A percentile compares a stretch with the other conserved stretches of the same genome.
Evolutionary conservation across 2,797 vertebrate species (phyloP).

Genomic region (Adrianichthys oophorus): DNA sequence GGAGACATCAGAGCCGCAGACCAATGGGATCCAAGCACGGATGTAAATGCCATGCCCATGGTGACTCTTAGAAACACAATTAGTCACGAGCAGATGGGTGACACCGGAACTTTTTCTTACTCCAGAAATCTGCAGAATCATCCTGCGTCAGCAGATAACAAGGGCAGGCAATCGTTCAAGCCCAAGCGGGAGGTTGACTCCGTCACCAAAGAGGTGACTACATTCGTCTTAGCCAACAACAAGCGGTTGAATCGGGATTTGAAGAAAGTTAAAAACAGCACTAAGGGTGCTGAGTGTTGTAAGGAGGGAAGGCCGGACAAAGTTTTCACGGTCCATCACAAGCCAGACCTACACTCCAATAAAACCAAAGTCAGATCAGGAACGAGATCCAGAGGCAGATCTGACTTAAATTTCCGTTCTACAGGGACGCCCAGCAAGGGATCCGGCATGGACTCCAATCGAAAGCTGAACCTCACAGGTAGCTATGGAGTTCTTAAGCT

Average conservation of each 20-base stretch:
- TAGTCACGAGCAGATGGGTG: slow-evolving; percentile 58
- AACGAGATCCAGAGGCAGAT: slow-evolving; percentile 51
- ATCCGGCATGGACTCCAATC: slow-evolving; percentile 51
- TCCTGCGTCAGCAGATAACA: slow-evolving; percentile 37
- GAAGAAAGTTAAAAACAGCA: slow-evolving; percentile 67
- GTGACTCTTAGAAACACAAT: slow-evolving; percentile 71
- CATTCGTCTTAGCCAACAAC: slow-evolving; percentile 25
- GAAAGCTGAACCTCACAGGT: slow-evolving; percentile 76
- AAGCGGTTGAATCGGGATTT: slow-evolving; percentile 58
- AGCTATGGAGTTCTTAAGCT: slow-evolving; percentile 76
- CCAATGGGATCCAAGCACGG: slow-evolving; percentile 66
- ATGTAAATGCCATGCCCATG: slow-evolving; percentile 58
- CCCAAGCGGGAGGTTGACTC: slow-evolving; percentile 70
- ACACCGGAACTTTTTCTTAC: slow-evolving; percentile 44
- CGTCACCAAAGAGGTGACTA: slow-evolving; percentile 46
- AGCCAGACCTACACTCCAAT: slow-evolving; percentile 68
- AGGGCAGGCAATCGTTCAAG: slow-evolving; percentile 61
- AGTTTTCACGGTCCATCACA: slow-evolving; percentile 58
- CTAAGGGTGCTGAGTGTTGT: slow-evolving; percentile 52
- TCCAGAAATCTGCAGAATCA: slow-evolving; percentile 60
- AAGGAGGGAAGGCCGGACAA: slow-evolving; percentile 65
- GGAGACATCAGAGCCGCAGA: slow-evolving; percentile 57
- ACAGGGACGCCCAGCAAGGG: slow-evolving; percentile 67
- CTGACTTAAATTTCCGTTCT: slow-evolving; percentile 54
- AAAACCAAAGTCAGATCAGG: slow-evolving; percentile 70